Conservation (phyloP, 2,888 invertebrate genomes). For the Agrotis exclamationis region DNA sequence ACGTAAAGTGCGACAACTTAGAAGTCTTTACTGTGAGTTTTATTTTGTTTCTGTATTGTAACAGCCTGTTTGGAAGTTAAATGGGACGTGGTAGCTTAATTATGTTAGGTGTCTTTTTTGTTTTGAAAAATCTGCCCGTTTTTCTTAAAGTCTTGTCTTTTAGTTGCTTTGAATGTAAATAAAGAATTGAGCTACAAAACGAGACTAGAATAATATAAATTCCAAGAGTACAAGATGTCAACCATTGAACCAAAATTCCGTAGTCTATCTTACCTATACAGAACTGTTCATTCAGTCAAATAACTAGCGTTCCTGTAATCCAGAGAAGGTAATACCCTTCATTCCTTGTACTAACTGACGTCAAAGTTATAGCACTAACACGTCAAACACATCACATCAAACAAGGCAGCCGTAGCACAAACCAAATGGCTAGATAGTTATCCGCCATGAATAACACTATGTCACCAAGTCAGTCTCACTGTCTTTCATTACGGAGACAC, state of each 20-base stretch:
- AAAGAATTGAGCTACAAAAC: not conserved
- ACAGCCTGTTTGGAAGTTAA: slow-evolving; percentile 61
- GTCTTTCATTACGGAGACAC: slow-evolving; percentile 78
- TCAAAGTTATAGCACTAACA: slow-evolving; percentile 1
- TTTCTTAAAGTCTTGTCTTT: not conserved
- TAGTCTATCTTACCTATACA: not conserved
- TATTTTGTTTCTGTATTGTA: slow-evolving; percentile 67
- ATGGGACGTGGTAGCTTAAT: slow-evolving; percentile 61
- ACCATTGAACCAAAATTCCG: not conserved
- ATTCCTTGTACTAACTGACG: not conserved
- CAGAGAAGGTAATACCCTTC: not conserved
- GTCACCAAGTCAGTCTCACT: slow-evolving; percentile 63
- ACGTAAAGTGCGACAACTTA: slow-evolving; percentile 61
- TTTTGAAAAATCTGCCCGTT: slow-evolving; percentile 6
- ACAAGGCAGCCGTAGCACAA: slow-evolving; percentile 19
- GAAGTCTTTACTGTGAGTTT: slow-evolving; percentile 63
- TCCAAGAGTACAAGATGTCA: not conserved
- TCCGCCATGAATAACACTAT: slow-evolving; percentile 55
- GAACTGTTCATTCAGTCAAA: not conserved
- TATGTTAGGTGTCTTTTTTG: slow-evolving; percentile 35
- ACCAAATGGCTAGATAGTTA: slow-evolving; percentile 51
- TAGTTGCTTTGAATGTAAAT: not conserved
- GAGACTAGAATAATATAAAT: too few relatives aligned
- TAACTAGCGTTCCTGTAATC: not conserved
- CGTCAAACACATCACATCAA: slow-evolving; percentile 20